Conservation (phyloP, 2,113 vertebrate species). For the Melospiza melodia region DNA sequence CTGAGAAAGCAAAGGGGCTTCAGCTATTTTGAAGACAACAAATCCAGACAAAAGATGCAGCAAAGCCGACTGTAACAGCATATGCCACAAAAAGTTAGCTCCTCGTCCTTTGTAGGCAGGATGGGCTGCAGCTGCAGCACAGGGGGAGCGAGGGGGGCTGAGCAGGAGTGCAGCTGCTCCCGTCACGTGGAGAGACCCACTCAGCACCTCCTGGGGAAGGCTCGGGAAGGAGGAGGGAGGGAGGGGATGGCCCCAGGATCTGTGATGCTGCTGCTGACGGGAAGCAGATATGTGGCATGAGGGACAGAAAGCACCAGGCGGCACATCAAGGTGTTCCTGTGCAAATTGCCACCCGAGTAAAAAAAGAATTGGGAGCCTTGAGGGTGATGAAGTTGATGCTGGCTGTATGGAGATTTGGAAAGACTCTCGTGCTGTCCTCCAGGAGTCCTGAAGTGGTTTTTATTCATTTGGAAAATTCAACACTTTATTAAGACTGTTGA, state of each 20-base stretch:
- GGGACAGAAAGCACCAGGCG: background rate
- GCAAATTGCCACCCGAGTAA: fast-evolving
- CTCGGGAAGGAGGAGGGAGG: background rate
- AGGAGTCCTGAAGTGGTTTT: background rate
- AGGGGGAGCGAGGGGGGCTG: background rate
- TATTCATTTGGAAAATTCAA: background rate
- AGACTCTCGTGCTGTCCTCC: background rate
- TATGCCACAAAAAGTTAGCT: slow-evolving; percentile 53
- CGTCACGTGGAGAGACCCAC: slow-evolving; percentile 18
- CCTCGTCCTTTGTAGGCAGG: slow-evolving; percentile 44
- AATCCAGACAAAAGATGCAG: slow-evolving; percentile 49
- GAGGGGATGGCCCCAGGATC: background rate
- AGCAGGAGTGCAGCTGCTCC: slow-evolving; percentile 61
- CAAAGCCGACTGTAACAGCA: slow-evolving; percentile 31
- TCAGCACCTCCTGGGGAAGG: slow-evolving; percentile 25
- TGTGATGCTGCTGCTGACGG: background rate
- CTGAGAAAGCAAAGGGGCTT: slow-evolving; percentile 16
- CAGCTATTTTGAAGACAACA: slow-evolving; percentile 13
- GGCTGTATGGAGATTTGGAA: background rate
- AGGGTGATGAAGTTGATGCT: background rate
- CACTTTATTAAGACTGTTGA: slow-evolving; percentile 3
- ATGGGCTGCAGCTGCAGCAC: slow-evolving; percentile 48
- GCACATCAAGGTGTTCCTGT: background rate
- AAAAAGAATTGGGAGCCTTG: background rate
- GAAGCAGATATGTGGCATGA: background rate